Percentiles rank a stretch among this genome's conserved stretches.
Conservation (phyloP, 2,113 vertebrate species). For the Phasianus colchicus region DNA sequence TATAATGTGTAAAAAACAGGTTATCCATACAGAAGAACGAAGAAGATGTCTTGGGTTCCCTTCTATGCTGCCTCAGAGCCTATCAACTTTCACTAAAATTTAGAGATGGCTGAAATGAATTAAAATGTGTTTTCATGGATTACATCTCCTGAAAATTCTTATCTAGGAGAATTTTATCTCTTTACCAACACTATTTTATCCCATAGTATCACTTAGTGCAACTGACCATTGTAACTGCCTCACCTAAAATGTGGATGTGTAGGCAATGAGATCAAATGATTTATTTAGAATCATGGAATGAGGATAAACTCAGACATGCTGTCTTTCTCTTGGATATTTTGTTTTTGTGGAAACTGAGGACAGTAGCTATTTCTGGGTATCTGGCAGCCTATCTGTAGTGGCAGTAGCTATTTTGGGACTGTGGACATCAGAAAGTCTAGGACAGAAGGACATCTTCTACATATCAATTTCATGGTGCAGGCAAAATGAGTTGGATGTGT, state of each 20-base stretch:
- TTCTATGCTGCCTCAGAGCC: background rate
- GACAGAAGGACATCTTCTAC: background rate
- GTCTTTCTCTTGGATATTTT: background rate
- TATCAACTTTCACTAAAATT: constrained; percentile 4
- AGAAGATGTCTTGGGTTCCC: background rate
- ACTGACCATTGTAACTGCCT: background rate
- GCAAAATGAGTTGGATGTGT: background rate
- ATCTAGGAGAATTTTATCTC: background rate
- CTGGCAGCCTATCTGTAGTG: background rate
- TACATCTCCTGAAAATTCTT: background rate
- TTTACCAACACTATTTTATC: background rate
- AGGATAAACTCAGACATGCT: background rate
- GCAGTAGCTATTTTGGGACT: background rate
- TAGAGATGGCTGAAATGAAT: background rate
- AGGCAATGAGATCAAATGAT: background rate
- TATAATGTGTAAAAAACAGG: background rate
- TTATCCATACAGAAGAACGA: background rate
- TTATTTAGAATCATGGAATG: background rate
- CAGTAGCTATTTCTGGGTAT: background rate
- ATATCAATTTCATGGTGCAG: background rate
- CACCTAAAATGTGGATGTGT: background rate
- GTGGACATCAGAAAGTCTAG: background rate
- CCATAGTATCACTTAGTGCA: background rate
- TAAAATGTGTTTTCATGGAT: background rate
- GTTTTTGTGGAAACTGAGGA: background rate